These are phyloP conservation scores for Drosophila kambysellisi DNA, from an alignment of 2,888 invertebrate species.

Conservation along the genomic window DNA sequence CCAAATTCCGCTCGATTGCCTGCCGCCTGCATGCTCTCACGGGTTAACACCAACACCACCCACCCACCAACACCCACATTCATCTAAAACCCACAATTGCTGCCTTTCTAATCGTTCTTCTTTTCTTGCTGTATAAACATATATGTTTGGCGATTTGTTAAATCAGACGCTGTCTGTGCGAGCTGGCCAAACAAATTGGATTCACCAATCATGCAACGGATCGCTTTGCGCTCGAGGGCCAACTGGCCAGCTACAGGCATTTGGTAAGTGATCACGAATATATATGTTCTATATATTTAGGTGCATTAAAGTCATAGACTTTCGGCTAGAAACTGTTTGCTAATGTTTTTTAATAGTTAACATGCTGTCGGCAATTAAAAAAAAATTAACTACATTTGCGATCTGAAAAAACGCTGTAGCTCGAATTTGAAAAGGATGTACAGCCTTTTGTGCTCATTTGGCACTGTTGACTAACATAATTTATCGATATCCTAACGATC, in stretches of 20 bases:
- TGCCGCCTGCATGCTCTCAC: slow-evolving; percentile 37
- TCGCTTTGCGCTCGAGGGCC: slow-evolving; percentile 93
- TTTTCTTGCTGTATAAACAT: slow-evolving; percentile 6
- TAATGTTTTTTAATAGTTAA: too few relatives aligned
- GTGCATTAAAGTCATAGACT: neutral
- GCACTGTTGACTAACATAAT: neutral
- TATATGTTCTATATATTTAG: neutral
- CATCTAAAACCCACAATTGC: slow-evolving; percentile 33
- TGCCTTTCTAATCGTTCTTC: slow-evolving; percentile 70
- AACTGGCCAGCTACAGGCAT: slow-evolving; percentile 95
- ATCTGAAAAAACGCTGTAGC: too few relatives aligned
- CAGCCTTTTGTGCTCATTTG: neutral
- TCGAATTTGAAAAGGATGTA: too few relatives aligned
- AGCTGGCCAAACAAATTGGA: slow-evolving; percentile 97
- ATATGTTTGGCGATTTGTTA: slow-evolving; percentile 12
- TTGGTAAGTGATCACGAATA: slow-evolving; percentile 88
- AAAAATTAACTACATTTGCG: too few relatives aligned
- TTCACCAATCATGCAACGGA: slow-evolving; percentile 94
- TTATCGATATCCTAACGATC: neutral
- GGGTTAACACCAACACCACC: neutral
- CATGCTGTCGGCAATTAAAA: too few relatives aligned
- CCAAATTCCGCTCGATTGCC: slow-evolving; percentile 42
- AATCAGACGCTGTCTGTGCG: slow-evolving; percentile 93
- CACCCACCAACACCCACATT: slow-evolving; percentile 43
- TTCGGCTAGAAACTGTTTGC: neutral